Evolutionary conservation across 1,140 invertebrate species (phyloP).

Genomic region (Plodia interpunctella): DNA sequence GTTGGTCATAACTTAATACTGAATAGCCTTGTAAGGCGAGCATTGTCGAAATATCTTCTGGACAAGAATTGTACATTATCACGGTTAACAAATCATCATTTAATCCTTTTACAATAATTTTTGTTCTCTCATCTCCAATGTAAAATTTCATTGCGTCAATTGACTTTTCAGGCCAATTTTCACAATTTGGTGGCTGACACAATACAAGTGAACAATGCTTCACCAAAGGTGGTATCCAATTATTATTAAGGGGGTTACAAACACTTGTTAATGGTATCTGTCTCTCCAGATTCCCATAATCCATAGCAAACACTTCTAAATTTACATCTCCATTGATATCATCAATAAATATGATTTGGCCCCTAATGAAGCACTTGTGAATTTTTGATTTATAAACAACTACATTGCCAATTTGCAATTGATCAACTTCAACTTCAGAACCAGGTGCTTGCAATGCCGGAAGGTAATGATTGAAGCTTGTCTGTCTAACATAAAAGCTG

Average conservation of each 20-base stretch:
- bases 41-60: not conserved
- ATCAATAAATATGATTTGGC: not conserved
- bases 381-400: not conserved
- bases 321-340: not conserved
- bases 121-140: not conserved
- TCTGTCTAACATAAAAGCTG: conserved; percentile 3
- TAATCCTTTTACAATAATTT: not conserved
- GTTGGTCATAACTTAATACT: not conserved
- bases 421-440: not conserved
- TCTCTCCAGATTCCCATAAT: not conserved
- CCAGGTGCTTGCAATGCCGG: not conserved
- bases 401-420: not conserved
- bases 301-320: not conserved
- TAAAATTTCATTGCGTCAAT: not conserved
- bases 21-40: not conserved
- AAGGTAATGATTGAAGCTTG: not conserved
- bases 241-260: not conserved
- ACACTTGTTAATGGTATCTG: not conserved
- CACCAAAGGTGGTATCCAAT: not conserved
- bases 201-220: not conserved
- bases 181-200: not conserved
- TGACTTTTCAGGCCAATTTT: not conserved
- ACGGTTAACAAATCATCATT: not conserved
- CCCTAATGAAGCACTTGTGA: not conserved
- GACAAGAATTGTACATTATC: not conserved